Base-by-base conservation (phyloP, 2,113 vertebrate genomes). In the Callithrix jacchus region DNA sequence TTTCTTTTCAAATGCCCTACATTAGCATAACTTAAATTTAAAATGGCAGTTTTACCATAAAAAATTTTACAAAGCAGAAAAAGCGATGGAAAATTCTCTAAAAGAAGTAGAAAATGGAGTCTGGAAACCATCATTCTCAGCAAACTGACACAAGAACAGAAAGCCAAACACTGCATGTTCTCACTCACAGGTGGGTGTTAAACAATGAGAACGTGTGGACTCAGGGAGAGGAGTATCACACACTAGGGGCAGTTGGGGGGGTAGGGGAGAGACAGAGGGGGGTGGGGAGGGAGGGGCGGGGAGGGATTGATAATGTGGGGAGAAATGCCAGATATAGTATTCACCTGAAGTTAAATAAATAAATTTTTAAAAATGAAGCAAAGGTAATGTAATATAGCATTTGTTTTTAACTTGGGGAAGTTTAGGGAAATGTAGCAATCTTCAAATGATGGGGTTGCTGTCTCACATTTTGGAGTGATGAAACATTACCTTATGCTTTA, bases 401-500 rank as follows among this genome's bases (percentile, higher is more conserved):
- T 93, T 93, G 35, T 61, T 90, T 94, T 80, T 93, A 56, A 35
- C 27, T 9, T 47, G 8, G 25, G 32, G 66, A 68, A 95, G 52
- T 45, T 92, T 93, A 58, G 14, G 47, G 35, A 86, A 66, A 20
- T 21, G 74, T 0, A 73, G 35, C 52, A 54, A 90, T 40, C 20
- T 23, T 71, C 93, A 96, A 30, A 10, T 66, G 58, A 80, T 11
- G 37, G 37, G 94, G 17, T 23, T 91, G 49, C 68, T 88, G 25
- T 1, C 87, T 1, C 87, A 25, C 81, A 91, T 68, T 77, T 64
- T 7, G 68, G 91, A 84, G 37, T 61, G 17, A 70, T 87, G 89
- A 95, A 91, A 84, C 49, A 93, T 2, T 64, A 37, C 68, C 58
- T 96, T 95, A 95, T 58, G 4, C 35, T 93, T n/a, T 84, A 58